Conservation (phyloP, 2,888 invertebrate genomes). For the Heliconius erato region DNA sequence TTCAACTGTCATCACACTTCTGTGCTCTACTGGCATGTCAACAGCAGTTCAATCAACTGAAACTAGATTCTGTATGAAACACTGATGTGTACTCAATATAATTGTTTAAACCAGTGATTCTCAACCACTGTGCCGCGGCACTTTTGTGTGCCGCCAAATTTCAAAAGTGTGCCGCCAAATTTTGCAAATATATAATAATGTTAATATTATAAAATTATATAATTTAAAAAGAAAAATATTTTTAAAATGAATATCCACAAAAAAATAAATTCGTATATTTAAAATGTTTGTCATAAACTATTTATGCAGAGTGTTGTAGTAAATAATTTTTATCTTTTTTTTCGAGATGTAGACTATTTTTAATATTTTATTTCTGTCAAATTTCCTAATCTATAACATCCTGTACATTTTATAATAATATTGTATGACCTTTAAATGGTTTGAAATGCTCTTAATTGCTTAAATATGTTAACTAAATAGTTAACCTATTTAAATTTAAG, state of each 20-base stretch:
- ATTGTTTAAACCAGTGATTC: not conserved
- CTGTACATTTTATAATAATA: not conserved
- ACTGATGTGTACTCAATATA: not conserved
- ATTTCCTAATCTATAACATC: not conserved
- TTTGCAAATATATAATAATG: too few species aligned
- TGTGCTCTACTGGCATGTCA: conserved; percentile 15
- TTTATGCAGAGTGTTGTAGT: too few species aligned
- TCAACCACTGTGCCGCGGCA: too few species aligned
- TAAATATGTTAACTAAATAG: not conserved
- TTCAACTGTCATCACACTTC: conserved; percentile 25
- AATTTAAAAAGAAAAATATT: too few species aligned
- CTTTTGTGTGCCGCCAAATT: too few species aligned
- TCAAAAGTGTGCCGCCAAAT: too few species aligned
- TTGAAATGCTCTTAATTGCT: not conserved
- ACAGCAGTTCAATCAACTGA: conserved; percentile 12
- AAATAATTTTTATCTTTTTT: not conserved
- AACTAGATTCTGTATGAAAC: conserved; percentile 7
- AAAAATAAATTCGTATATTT: too few species aligned
- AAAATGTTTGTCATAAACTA: too few species aligned
- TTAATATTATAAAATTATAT: too few species aligned
- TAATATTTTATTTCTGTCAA: too few species aligned
- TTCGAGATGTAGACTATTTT: not conserved
- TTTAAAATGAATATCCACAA: too few species aligned
- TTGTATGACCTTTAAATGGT: not conserved
- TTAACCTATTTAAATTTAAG: too few species aligned